These are phyloP conservation scores for Rhyzopertha dominica DNA, from an alignment of 1,140 invertebrate species.

Conservation along the genomic window DNA sequence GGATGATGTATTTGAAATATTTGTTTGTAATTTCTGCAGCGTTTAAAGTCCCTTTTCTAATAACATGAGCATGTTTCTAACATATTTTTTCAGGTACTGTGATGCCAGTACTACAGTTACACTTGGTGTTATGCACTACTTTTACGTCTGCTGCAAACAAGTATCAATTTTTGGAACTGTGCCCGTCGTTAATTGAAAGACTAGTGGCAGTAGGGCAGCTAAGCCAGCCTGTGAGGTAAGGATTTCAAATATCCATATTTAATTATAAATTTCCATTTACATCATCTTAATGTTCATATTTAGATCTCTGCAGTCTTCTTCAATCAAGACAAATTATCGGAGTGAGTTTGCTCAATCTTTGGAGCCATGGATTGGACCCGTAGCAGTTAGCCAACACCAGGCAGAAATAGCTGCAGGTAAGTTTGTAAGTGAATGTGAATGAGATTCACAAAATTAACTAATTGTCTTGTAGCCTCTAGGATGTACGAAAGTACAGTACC, in stretches of 20 bases:
- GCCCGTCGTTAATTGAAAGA: slow-evolving; percentile 61
- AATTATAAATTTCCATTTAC: not conserved
- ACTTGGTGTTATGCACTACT: slow-evolving; percentile 61
- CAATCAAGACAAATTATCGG: slow-evolving; percentile 60
- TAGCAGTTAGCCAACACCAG: slow-evolving; percentile 41
- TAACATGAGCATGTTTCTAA: no score
- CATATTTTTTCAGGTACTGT: slow-evolving; percentile 50
- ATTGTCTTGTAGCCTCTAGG: slow-evolving; percentile 29
- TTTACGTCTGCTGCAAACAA: slow-evolving; percentile 64
- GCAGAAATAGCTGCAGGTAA: slow-evolving; percentile 38
- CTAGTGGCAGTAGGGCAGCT: slow-evolving; percentile 59
- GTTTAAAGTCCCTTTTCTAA: no score
- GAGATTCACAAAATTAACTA: slow-evolving; percentile 1
- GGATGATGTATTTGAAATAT: no score
- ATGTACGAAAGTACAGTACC: slow-evolving; percentile 43
- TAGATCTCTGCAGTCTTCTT: slow-evolving; percentile 53
- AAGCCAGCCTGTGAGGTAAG: slow-evolving; percentile 59
- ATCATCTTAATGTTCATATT: slow-evolving; percentile 6
- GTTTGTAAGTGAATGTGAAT: not conserved
- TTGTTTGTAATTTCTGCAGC: slow-evolving; percentile 2
- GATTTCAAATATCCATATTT: slow-evolving; percentile 11
- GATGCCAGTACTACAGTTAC: slow-evolving; percentile 61
- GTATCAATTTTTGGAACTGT: slow-evolving; percentile 66
- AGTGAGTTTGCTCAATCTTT: slow-evolving; percentile 59
- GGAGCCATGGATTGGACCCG: slow-evolving; percentile 56